These are phyloP conservation scores for Anguilla pacifica DNA, from an alignment of 2,797 vertebrate genomes.

Conservation along the genomic window DNA sequence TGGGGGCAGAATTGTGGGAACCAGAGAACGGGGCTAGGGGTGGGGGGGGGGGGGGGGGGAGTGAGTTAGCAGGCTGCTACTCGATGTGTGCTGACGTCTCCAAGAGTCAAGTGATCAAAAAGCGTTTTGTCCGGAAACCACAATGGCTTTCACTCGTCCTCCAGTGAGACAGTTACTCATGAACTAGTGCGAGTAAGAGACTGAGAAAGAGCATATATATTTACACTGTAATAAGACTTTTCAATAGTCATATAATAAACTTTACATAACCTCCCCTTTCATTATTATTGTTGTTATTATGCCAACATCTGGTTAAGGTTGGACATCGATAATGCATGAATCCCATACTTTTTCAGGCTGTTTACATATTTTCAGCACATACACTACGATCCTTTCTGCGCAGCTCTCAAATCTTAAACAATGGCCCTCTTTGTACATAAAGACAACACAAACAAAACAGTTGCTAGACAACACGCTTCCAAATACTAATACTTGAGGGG, in stretches of 20 bases:
- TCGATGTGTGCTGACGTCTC: neutral
- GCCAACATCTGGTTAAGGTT: neutral
- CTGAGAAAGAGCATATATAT: neutral
- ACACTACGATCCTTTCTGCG: conserved; percentile 38
- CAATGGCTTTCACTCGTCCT: neutral
- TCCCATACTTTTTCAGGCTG: conserved; percentile 40
- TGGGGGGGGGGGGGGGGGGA: neutral
- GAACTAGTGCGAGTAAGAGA: neutral
- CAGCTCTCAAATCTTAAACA: conserved; percentile 44
- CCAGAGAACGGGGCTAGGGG: neutral
- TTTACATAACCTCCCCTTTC: neutral
- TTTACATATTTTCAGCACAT: conserved; percentile 44
- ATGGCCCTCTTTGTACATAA: conserved; percentile 39
- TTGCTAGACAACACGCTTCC: conserved; percentile 36
- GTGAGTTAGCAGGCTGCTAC: neutral
- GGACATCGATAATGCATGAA: neutral
- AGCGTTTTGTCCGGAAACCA: neutral
- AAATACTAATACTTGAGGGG: conserved; percentile 36
- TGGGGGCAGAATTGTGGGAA: neutral
- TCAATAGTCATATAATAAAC: neutral
- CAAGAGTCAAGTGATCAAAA: neutral
- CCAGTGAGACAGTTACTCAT: neutral
- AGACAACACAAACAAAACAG: conserved; percentile 36
- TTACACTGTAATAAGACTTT: neutral
- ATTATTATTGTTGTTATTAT: neutral